Conservation (phyloP, 2,113 vertebrate species). For the Megalops atlanticus region DNA sequence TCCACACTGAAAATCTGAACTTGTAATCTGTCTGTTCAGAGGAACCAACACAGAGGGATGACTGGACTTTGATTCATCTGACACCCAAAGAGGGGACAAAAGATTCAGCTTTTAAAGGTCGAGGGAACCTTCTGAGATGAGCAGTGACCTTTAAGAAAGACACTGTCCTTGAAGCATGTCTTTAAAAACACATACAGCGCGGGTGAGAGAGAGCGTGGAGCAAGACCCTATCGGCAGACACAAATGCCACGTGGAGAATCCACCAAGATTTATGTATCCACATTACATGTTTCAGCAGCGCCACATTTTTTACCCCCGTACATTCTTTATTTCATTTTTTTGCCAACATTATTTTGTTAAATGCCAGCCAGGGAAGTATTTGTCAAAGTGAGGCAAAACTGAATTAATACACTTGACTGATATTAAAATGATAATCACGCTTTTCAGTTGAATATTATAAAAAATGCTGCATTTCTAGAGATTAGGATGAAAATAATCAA, state of each 20-base stretch:
- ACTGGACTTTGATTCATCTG: conserved; percentile 49
- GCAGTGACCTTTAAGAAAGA: conserved; percentile 68
- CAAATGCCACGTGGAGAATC: conserved; percentile 57
- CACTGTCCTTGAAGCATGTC: conserved; percentile 39
- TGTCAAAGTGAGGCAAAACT: conserved; percentile 63
- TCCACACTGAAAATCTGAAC: conserved; percentile 42
- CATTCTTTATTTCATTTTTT: conserved; percentile 49
- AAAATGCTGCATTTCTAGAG: neutral
- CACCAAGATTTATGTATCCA: conserved; percentile 69
- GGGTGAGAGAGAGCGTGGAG: conserved; percentile 31
- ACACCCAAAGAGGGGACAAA: conserved; percentile 62
- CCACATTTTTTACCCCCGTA: conserved; percentile 50
- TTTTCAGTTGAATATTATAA: conserved; percentile 1
- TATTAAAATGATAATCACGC: conserved; percentile 19
- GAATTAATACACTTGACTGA: conserved; percentile 13
- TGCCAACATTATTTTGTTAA: conserved; percentile 56
- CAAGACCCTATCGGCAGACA: conserved; percentile 30
- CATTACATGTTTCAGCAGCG: conserved; percentile 54
- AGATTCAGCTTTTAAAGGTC: conserved; percentile 74
- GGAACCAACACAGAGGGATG: conserved; percentile 35
- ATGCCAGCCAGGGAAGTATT: conserved; percentile 58
- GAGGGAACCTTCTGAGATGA: conserved; percentile 63
- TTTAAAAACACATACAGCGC: conserved; percentile 41
- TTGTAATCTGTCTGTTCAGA: conserved; percentile 58
- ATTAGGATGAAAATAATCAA: neutral